Evolutionary conservation across 2,113 vertebrate genomes (phyloP), one percentile per base, ranked within the genome.

Genomic region (Scomber colias): DNA sequence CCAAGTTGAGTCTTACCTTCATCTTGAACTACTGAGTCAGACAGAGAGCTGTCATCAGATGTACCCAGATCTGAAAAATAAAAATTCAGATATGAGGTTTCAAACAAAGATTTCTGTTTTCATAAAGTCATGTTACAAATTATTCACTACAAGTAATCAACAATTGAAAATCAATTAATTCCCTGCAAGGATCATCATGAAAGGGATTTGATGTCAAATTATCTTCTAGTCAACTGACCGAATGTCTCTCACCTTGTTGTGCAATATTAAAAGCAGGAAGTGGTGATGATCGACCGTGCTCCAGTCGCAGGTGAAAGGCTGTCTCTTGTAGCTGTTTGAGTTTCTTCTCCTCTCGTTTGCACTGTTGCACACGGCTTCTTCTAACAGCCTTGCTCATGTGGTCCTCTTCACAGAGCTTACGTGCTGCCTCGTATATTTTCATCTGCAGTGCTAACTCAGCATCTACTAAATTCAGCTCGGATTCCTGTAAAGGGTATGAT

Each of bases 401-500:
- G 61, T 95, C 93, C 90, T 99, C 97, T 0, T 79, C 84, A 24
- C 91, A 96, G 10, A 99, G 95, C 11, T 93, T 93, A 0, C 93
- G 94, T 0, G 96, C 94, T 0, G 98, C 98, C 79, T 96, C 94
- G 0, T 95, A 94, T 30, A 99, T 98, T 94, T 97, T 96, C 78
- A 95, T 94, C 93, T 99, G 97, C 81, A 98, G 93, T 0, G 97
- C 96, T 83, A 98, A 90, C 57, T 97, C 95, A 49, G 83, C 89
- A 59, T 98, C 96, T 81, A 97, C 92, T 40, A 90, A 68, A 60
- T 90, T 94, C 77, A 97, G 91, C 14, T 92, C 66, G 0, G 96
- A 96, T 60, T 96, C 94, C 97, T 98, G 78, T 21, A 45, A 63
- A 63, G 51, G 45, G 55, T 24, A 50, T 0, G 7, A 3, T 7